phyloP scores from a whole-genome alignment of 2,113 vertebrate species.

The Heterotilapia buettikoferi region DNA sequence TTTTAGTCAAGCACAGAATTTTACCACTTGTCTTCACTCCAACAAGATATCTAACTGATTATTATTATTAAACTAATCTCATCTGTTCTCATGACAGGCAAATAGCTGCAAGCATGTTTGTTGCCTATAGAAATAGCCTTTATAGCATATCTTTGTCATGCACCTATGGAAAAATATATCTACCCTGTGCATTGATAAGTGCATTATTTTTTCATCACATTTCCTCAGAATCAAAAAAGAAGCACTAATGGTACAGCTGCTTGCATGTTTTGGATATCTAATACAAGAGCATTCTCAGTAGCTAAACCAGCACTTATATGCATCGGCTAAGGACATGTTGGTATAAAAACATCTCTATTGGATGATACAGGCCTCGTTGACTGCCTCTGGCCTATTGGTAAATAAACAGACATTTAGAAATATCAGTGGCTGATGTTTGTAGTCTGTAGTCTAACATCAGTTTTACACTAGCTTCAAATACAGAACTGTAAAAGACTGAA shows the following conservation, averaged over 20 bases:
- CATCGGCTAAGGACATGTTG: neutral
- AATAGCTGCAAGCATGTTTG: neutral
- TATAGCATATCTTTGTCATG: neutral
- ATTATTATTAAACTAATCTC: neutral
- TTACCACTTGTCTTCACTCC: neutral
- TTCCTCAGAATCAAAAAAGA: neutral
- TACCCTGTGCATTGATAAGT: neutral
- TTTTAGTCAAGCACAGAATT: neutral
- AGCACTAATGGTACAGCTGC: neutral
- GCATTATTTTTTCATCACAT: neutral
- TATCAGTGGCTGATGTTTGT: neutral
- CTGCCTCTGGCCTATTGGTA: neutral
- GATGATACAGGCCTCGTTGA: neutral
- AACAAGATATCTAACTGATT: neutral
- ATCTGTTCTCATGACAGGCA: neutral
- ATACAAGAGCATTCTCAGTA: neutral
- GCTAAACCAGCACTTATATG: neutral
- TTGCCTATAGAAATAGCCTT: neutral
- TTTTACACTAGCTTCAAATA: neutral
- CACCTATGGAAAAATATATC: accelerated
- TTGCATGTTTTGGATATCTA: neutral
- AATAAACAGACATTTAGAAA: neutral
- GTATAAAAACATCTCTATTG: neutral
- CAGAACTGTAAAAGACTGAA: neutral
- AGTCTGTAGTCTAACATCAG: neutral